phyloP scores from a whole-genome alignment of 2,113 vertebrate genomes.

The Fukomys damarensis region DNA sequence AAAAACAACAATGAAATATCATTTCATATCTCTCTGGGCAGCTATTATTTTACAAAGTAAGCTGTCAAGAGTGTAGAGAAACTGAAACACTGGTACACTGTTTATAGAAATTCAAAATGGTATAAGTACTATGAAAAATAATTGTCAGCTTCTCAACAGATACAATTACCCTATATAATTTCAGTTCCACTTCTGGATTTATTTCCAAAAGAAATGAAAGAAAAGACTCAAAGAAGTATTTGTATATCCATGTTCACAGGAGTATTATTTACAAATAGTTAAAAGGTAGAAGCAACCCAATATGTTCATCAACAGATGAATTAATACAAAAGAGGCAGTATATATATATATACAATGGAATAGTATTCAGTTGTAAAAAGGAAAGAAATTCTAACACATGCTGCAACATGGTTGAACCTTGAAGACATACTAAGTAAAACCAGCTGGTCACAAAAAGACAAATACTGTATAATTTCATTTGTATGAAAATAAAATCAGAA shows the following conservation, averaged over 20 bases:
- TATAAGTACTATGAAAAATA: not conserved
- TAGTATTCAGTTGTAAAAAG: constrained; percentile 1
- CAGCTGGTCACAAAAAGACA: not conserved
- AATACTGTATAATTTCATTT: not conserved
- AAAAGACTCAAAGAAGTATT: not conserved
- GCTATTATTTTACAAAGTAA: not conserved
- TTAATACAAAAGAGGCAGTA: constrained; percentile 24
- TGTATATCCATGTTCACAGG: not conserved
- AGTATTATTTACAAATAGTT: not conserved
- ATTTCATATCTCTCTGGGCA: not conserved
- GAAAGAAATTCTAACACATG: not conserved
- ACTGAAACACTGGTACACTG: not conserved
- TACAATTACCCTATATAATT: not conserved
- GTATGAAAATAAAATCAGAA: not conserved
- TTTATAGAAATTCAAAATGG: not conserved
- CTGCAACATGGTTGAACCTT: not conserved
- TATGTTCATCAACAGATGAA: not conserved
- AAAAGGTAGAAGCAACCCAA: not conserved
- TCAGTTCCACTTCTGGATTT: not conserved
- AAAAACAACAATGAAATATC: not conserved
- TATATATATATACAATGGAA: not conserved
- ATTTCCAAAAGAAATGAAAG: not conserved
- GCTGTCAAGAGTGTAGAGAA: not conserved
- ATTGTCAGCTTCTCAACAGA: not conserved
- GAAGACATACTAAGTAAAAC: not conserved